These are phyloP conservation scores for Astreopora myriophthalma DNA, from an alignment of 64 coral and sea anemone species.

Conservation along the genomic window DNA sequence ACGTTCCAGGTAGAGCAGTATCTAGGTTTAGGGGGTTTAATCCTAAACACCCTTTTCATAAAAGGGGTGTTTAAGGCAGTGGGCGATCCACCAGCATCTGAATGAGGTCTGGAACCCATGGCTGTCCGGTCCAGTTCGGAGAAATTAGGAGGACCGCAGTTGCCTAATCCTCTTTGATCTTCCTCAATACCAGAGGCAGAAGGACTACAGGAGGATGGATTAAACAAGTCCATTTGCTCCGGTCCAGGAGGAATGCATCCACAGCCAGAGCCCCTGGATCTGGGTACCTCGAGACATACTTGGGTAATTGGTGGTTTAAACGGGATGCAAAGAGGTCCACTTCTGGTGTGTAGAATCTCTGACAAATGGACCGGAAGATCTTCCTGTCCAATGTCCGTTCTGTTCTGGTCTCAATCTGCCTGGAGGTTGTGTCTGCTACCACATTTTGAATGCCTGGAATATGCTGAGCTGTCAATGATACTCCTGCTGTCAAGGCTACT, in stretches of 20 bases:
- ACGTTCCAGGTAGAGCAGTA: background rate
- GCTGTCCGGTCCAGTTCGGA: background rate
- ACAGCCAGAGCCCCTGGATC: constrained; percentile 47
- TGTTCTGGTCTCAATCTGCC: background rate
- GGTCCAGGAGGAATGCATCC: constrained; percentile 53
- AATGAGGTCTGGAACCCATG: background rate
- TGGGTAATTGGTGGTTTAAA: constrained; percentile 12
- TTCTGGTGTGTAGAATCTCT: constrained; percentile 18
- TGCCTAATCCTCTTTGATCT: background rate
- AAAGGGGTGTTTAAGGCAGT: background rate
- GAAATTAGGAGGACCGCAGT: background rate
- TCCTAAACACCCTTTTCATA: constrained; percentile 27
- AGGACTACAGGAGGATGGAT: constrained; percentile 33
- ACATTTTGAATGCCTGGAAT: constrained; percentile 17
- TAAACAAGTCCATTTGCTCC: constrained; percentile 46
- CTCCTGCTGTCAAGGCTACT: constrained; percentile 4
- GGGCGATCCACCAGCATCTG: background rate
- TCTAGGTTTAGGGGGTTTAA: background rate
- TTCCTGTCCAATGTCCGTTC: background rate
- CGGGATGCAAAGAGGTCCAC: constrained; percentile 49
- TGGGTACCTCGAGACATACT: constrained; percentile 36
- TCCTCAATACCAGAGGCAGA: constrained; percentile 13
- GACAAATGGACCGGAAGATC: constrained; percentile 10
- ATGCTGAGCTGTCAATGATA: background rate
- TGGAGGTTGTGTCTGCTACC: constrained; percentile 38